Percentiles rank a stretch among this genome's conserved stretches.
Conservation (phyloP, 2,797 vertebrate genomes). For the Chiroxiphia lanceolata region DNA sequence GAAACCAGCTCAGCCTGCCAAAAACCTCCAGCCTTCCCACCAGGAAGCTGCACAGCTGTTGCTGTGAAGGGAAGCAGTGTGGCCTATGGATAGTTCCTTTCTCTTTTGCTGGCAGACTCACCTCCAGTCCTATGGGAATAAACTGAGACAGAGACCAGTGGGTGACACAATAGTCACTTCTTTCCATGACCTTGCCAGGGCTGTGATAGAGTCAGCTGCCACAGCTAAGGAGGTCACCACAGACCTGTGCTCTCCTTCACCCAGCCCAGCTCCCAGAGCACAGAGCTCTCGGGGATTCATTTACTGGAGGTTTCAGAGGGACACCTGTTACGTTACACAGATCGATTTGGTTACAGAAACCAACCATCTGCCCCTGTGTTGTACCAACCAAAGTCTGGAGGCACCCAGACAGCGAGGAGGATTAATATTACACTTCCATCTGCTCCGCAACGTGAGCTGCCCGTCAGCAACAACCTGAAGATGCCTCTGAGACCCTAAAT, state of each 20-base stretch:
- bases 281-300: not conserved
- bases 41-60: not conserved
- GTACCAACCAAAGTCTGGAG: constrained; percentile 1
- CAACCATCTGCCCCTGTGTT: not conserved
- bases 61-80: not conserved
- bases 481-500: not conserved
- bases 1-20: not conserved
- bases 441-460: not conserved
- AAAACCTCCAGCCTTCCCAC: not conserved
- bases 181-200: not conserved
- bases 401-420: not conserved
- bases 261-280: not conserved
- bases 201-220: not conserved
- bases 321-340: not conserved
- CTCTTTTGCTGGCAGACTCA: not conserved
- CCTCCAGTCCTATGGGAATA: not conserved
- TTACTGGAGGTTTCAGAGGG: not conserved
- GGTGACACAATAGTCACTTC: not conserved
- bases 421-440: not conserved
- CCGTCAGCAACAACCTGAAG: not conserved
- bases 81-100: not conserved
- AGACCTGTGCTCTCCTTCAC: not conserved
- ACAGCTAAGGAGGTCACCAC: not conserved
- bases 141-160: not conserved
- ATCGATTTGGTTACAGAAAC: not conserved